Evolutionary conservation across 2,888 invertebrate species (phyloP), one percentile per base, ranked within the genome.

Genomic region (Heteromurus nitidus): DNA sequence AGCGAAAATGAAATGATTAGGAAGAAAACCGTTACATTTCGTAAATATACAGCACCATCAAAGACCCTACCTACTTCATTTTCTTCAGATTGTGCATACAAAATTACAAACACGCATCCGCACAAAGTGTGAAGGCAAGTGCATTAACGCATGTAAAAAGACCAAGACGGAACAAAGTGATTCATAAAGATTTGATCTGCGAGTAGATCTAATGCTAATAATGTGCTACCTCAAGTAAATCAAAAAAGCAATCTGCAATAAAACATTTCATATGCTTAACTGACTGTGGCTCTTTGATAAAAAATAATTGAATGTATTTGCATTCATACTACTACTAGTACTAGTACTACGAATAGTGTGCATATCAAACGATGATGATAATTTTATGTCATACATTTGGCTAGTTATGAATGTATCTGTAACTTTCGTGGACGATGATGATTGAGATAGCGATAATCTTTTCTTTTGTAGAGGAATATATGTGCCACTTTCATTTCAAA

Each of bases 1-100:
- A 76, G 68, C 68, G 76, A 76, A 76, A 76, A 76, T 76, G 76
- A 76, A 76, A 76, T 76, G 76, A 76, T 76, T 76, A 67, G 76
- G 60, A 28, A 44, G 65, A 68, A 60, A 42, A 76, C 76, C 76
- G 76, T 76, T 76, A 75, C 30, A 58, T 65, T 24, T 36, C 13
- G n/a, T 22, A 64, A 24, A 24, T 47, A 53, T 50, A n/a, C 31
- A 7, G 22, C 44, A 24, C 13, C 7, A 69, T 60, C 11, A 22
- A 7, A 24, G 2, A 55, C 26, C 20, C 20, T 65, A 22, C 65
- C 65, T 65, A 11, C 65, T 5, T 65, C 2, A 55, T 55, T 55
- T 55, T 26, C 13, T 55, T 55, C 22, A 55, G 26, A 13, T 55
- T 13, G 20, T 55, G 9, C 24, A 13, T 24, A 55, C 53, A 68